Conservation (phyloP, 2,113 vertebrate species). For the Apteryx mantelli region DNA sequence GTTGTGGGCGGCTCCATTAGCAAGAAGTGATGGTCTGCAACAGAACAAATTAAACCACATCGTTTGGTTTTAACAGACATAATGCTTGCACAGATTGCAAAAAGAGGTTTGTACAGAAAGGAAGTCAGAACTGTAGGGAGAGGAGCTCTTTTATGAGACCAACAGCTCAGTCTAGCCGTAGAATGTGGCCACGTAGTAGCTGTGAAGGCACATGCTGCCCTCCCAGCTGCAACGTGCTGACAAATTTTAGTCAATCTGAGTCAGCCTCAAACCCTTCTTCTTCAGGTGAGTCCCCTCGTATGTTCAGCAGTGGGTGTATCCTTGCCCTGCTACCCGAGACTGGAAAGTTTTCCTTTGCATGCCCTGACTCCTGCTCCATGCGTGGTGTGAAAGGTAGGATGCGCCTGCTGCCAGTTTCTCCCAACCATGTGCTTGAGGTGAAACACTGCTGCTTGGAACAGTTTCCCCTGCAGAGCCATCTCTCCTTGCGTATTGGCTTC, state of each 20-base stretch:
- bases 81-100: not conserved
- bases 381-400: not conserved
- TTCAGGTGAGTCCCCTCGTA: constrained; percentile 46
- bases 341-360: not conserved
- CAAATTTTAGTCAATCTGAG: not conserved
- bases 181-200: not conserved
- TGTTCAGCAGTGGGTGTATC: not conserved
- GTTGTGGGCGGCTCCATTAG: not conserved
- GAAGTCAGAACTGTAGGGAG: not conserved
- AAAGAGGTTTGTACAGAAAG: not conserved
- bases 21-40: accelerated
- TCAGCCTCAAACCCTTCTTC: not conserved
- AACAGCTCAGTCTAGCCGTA: not conserved
- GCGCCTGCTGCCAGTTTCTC: not conserved
- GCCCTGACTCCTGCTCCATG: not conserved
- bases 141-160: not conserved
- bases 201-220: not conserved
- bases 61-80: accelerated
- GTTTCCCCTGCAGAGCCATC: not conserved
- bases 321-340: not conserved
- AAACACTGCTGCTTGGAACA: not conserved
- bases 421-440: accelerated
- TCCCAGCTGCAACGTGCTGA: not conserved
- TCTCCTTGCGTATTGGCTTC: not conserved
- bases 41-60: not conserved